Conservation (phyloP, 2,888 invertebrate species). For the Ochropacha duplaris region DNA sequence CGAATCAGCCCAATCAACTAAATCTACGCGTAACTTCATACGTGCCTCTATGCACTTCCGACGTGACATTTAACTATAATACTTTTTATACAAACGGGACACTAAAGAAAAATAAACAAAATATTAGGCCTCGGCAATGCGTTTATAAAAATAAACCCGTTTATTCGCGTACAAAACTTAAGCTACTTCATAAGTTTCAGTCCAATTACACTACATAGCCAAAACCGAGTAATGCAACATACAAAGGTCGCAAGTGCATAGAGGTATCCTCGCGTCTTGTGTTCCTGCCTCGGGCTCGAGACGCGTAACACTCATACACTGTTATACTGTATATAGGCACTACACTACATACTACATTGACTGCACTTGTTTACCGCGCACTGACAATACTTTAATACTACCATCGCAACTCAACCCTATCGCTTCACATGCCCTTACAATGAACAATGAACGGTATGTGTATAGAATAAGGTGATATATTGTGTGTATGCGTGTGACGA, state of each 20-base stretch:
- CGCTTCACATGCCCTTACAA: neutral
- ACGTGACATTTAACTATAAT: conserved; percentile 28
- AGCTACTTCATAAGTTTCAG: conserved; percentile 21
- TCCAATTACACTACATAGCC: conserved; percentile 28
- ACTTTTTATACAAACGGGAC: conserved; percentile 30
- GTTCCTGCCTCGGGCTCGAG: neutral
- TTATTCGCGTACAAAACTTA: conserved; percentile 13
- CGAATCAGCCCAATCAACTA: conserved; percentile 35
- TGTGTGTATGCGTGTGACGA: neutral
- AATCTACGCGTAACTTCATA: conserved; percentile 31
- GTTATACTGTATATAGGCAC: conserved; percentile 1
- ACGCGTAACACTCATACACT: conserved; percentile 1
- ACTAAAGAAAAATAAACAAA: conserved; percentile 17
- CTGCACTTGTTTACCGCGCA: neutral
- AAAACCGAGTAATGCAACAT: conserved; percentile 32
- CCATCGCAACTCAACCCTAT: neutral
- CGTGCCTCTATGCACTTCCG: conserved; percentile 50
- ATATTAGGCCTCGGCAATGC: conserved; percentile 29
- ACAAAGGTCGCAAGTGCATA: conserved; percentile 38
- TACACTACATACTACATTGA: conserved; percentile 9
- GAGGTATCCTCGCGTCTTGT: conserved; percentile 18
- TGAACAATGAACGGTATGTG: neutral
- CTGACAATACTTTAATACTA: neutral
- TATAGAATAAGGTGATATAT: neutral
- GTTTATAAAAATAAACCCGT: conserved; percentile 21